Conservation (phyloP, 23 tunicate genomes). For the Trididemnum nubilum region DNA sequence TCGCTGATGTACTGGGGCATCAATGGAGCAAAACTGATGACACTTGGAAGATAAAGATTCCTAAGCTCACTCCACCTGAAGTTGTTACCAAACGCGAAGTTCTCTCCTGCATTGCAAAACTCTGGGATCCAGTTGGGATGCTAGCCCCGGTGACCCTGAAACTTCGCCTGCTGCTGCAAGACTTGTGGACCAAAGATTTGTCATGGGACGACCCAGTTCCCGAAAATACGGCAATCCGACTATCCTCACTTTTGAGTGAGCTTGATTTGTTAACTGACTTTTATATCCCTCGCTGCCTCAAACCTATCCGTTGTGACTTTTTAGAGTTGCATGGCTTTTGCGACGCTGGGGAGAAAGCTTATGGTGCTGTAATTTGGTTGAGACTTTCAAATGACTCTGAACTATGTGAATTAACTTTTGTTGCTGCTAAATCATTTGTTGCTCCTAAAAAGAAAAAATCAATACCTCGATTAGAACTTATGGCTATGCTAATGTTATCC, state of each 20-base stretch:
- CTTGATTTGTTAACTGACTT: too few species aligned
- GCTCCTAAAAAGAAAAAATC: conserved; percentile 14
- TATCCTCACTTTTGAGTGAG: too few species aligned
- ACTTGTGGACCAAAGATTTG: neutral
- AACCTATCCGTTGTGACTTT: neutral
- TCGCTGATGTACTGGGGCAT: neutral
- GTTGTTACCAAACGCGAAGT: neutral
- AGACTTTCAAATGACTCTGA: neutral
- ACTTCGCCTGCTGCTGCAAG: neutral
- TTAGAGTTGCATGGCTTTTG: conserved; percentile 10
- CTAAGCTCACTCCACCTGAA: neutral
- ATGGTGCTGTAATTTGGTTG: conserved; percentile 30
- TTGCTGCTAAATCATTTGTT: conserved; percentile 26
- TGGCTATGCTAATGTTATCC: neutral
- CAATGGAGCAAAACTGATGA: neutral
- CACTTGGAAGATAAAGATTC: neutral
- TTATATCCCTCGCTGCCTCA: neutral
- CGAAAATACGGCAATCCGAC: neutral
- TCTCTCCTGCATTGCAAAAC: neutral
- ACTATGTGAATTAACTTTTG: neutral
- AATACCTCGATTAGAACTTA: conserved; percentile 3
- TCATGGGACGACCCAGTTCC: neutral
- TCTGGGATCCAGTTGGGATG: neutral
- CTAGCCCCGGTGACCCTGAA: neutral
- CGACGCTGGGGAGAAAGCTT: conserved; percentile 4